Percentiles rank a stretch among this genome's conserved stretches.
These are phyloP conservation scores for Diarsia rubi DNA, from an alignment of 2,888 invertebrate genomes.

Conservation along the genomic window DNA sequence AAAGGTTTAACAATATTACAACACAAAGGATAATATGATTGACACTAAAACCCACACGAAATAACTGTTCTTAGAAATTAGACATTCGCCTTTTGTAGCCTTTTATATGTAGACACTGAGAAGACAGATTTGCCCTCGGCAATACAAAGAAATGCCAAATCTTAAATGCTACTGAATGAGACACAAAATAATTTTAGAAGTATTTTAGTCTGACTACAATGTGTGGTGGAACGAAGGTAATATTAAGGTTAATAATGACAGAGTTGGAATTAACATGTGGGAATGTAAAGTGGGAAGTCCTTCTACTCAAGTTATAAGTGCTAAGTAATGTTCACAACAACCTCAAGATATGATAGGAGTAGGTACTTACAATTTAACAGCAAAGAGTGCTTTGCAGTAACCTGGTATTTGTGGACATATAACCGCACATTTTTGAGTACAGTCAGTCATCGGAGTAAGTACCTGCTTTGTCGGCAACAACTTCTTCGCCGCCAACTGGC, in stretches of 20 bases:
- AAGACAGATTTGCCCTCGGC: background rate
- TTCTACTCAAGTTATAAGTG: background rate
- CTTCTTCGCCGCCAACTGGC: too few species aligned
- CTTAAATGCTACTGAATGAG: background rate
- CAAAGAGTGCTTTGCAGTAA: background rate
- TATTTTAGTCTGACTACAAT: background rate
- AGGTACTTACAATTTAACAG: background rate
- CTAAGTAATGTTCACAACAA: background rate
- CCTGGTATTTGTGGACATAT: background rate
- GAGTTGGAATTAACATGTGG: background rate
- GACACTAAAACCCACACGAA: constrained; percentile 25
- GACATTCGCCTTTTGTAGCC: background rate
- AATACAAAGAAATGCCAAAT: background rate
- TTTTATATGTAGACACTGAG: background rate
- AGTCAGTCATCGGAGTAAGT: background rate
- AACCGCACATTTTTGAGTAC: background rate
- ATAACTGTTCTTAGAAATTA: constrained; percentile 24
- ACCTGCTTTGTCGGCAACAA: too few species aligned
- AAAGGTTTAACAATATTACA: background rate
- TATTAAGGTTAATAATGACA: background rate
- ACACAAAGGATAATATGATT: constrained; percentile 22
- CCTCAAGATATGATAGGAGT: background rate
- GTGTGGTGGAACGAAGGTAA: background rate
- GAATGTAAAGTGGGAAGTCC: too few species aligned
- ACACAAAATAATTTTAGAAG: background rate